Base-by-base conservation (phyloP, 2,797 vertebrate genomes). In the Melanotaenia parkinsoni region DNA sequence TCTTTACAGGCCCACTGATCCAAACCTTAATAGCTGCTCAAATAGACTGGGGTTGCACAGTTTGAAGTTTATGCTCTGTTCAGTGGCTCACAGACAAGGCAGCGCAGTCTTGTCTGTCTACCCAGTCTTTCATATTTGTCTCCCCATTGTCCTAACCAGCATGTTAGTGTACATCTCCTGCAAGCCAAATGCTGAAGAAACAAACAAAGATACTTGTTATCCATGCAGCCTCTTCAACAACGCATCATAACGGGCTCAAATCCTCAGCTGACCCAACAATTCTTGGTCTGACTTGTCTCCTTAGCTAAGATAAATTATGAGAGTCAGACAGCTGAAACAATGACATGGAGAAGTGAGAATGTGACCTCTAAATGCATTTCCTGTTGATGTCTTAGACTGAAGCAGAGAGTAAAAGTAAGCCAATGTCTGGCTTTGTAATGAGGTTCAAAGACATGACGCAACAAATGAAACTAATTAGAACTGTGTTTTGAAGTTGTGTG, bases 1-100 rank as follows among this genome's bases (percentile, higher is more conserved):
- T 72, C 83, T 84, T 86, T 84, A 88, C 65, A 85, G 75, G 40
- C 77, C 70, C 76, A 84, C 59, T 86, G 78, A 92, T 84, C 76
- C 81, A 38, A 71, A 79, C 74, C 53, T 51, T 88, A 88, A 90
- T 81, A 80, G 78, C 72, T 64, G 60, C 81, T 79, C 58, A 61
- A 73, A 80, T n/a, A 9, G 86, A 77, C 79, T 71, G 50, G 60
- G 72, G 81, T 72, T 33, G 43, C 86, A 82, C 86, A 86, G 79
- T 87, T 63, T 77, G 84, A 84, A 59, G 78, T 72, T 73, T 77
- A 67, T 83, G 35, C 64, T 74, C 71, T 66, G 26, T 69, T 67
- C 63, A 65, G 61, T 38, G 70, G 45, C 59, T 79, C 58, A n/a
- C 67, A 54, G 72, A 51, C 62, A 76, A 75, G 56, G 26, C 53